Percentiles rank a stretch among this genome's conserved stretches.
phyloP scores from a whole-genome alignment of 2,888 invertebrate species.

The Brenthis ino region DNA sequence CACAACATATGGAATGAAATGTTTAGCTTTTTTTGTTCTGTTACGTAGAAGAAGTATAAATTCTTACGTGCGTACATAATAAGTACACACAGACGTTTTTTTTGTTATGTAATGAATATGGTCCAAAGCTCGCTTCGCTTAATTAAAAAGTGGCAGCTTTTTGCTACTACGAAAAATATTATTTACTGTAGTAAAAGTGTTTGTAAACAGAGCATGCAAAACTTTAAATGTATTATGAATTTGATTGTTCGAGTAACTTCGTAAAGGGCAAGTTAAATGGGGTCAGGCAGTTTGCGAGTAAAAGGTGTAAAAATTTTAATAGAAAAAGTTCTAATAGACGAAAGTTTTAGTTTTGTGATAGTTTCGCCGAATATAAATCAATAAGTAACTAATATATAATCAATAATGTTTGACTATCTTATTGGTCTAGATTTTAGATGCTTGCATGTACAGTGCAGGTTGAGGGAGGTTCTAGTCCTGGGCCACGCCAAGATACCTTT shows the following conservation, averaged over 20 bases:
- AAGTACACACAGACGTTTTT: not conserved
- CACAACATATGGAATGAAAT: too few relatives aligned
- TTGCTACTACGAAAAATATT: not conserved
- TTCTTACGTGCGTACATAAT: too few relatives aligned
- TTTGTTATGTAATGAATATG: not conserved
- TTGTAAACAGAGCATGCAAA: not conserved
- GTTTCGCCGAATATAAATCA: constrained; percentile 37
- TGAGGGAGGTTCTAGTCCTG: too few relatives aligned
- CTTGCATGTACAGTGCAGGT: too few relatives aligned
- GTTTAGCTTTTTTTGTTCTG: too few relatives aligned
- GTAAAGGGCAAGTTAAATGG: constrained; percentile 14
- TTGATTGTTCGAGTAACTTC: constrained; percentile 13
- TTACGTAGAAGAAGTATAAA: too few relatives aligned
- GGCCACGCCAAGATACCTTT: too few relatives aligned
- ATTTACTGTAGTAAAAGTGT: too few relatives aligned
- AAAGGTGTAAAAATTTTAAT: constrained; percentile 13
- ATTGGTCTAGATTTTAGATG: not conserved
- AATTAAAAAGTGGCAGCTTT: not conserved
- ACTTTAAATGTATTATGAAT: constrained; percentile 14
- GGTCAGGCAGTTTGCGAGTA: constrained; percentile 8
- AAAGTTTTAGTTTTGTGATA: constrained; percentile 21
- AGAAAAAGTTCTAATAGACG: constrained; percentile 16
- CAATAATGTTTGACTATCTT: constrained; percentile 17
- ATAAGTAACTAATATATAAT: not conserved
- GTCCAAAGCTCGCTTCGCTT: not conserved